Percentiles rank a stretch among this genome's conserved stretches.
These are phyloP conservation scores for Chlamydotis undulata DNA, from an alignment of 2,113 vertebrate genomes.

Conservation along the genomic window DNA sequence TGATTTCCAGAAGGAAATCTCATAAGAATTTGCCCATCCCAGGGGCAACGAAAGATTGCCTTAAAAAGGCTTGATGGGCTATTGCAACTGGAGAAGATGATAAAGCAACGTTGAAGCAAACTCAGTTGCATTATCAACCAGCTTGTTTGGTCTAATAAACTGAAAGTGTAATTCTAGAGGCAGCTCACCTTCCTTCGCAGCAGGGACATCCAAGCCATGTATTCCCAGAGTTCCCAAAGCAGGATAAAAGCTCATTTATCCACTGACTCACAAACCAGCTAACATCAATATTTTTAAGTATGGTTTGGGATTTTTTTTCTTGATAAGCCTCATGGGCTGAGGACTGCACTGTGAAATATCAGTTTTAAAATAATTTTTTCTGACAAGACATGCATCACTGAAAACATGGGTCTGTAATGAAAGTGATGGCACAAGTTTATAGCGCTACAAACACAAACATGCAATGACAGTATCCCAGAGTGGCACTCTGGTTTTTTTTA, in stretches of 20 bases:
- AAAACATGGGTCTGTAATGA: neutral
- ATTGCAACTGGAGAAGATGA: neutral
- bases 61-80: neutral
- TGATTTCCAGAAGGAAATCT: neutral
- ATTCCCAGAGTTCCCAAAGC: neutral
- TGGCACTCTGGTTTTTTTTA: neutral
- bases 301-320: neutral
- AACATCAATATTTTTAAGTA: neutral
- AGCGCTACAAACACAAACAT: neutral
- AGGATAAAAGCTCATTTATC: neutral
- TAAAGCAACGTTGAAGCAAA: neutral
- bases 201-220: neutral
- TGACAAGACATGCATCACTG: constrained; percentile 30
- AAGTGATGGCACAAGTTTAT: neutral
- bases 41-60: neutral
- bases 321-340: neutral
- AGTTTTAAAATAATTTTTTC: neutral
- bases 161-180: neutral
- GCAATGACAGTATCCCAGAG: neutral
- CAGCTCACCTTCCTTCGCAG: neutral
- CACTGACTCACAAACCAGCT: neutral
- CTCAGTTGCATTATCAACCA: neutral
- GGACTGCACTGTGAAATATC: neutral
- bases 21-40: neutral
- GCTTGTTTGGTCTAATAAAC: neutral